phyloP scores from a whole-genome alignment of 1,140 invertebrate genomes.

The Amphibalanus amphitrite region DNA sequence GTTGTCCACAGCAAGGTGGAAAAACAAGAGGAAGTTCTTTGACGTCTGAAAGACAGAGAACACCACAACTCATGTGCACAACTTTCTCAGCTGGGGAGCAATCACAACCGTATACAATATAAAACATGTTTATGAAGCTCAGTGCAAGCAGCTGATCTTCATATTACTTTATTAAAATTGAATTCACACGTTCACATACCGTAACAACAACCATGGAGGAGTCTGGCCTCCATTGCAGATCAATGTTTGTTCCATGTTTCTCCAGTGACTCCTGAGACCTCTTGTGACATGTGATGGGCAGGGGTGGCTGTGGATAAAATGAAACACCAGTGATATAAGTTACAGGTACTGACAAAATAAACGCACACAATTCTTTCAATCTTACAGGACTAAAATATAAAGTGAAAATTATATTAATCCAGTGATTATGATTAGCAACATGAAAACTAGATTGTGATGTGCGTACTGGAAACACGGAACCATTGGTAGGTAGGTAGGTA shows the following conservation, averaged over 20 bases:
- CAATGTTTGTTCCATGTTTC: slow-evolving; percentile 58
- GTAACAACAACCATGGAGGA: slow-evolving; percentile 71
- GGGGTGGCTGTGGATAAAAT: slow-evolving; percentile 52
- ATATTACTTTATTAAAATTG: slow-evolving; percentile 11
- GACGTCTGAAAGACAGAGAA: slow-evolving; percentile 47
- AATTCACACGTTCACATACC: slow-evolving; percentile 31
- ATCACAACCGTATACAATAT: background rate
- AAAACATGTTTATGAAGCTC: background rate
- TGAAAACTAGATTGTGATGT: too few species aligned
- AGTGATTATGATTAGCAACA: too few species aligned
- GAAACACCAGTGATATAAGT: slow-evolving; percentile 16
- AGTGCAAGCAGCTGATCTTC: background rate
- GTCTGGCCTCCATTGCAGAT: slow-evolving; percentile 86
- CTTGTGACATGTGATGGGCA: slow-evolving; percentile 66
- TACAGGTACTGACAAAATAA: too few species aligned
- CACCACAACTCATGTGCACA: background rate
- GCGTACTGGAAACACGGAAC: too few species aligned
- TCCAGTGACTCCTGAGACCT: slow-evolving; percentile 51
- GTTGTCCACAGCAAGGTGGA: slow-evolving; percentile 52
- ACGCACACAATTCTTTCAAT: too few species aligned
- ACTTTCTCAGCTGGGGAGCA: background rate
- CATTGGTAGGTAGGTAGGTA: too few species aligned
- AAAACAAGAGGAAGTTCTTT: slow-evolving; percentile 66
- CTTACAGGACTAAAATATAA: too few species aligned
- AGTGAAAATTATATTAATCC: too few species aligned